These are phyloP conservation scores for Exocentrus adspersus DNA, from an alignment of 2,888 invertebrate species.

Conservation along the genomic window DNA sequence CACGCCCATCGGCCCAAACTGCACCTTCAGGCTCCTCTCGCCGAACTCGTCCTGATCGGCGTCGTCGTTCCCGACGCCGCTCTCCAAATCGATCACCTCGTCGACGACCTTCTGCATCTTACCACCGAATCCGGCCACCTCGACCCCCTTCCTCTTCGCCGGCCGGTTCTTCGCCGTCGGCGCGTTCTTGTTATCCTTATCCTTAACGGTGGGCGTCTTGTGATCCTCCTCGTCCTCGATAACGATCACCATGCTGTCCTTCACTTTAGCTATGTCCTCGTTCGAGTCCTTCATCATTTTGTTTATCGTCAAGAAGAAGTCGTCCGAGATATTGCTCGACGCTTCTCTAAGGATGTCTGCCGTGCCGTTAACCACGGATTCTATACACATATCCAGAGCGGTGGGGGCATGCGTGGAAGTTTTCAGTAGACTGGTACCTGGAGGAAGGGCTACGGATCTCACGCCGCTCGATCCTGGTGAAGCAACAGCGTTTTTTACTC, in stretches of 20 bases:
- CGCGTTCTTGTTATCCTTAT: conserved; percentile 22
- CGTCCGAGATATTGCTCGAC: conserved; percentile 4
- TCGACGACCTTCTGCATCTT: conserved; percentile 30
- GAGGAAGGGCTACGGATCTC: no score
- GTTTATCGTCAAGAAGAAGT: conserved; percentile 30
- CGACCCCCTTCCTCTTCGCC: conserved; percentile 10
- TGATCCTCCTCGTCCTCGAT: conserved; percentile 44
- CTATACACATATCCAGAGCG: conserved; percentile 53
- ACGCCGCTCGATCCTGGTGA: no score
- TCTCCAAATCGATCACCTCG: conserved; percentile 33
- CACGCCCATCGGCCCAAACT: conserved; percentile 61
- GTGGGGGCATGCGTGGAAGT: neutral
- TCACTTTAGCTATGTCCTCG: conserved; percentile 4
- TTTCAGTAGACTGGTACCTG: no score
- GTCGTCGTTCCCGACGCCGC: conserved; percentile 17
- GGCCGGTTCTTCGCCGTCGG: conserved; percentile 31
- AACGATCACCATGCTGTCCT: conserved; percentile 35
- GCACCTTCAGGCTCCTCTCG: conserved; percentile 38
- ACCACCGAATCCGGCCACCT: neutral
- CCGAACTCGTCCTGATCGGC: conserved; percentile 30
- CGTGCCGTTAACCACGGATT: conserved; percentile 53
- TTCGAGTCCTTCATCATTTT: conserved; percentile 22
- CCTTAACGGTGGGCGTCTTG: conserved; percentile 9
- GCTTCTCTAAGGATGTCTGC: conserved; percentile 26
- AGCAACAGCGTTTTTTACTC: no score